phyloP scores from a whole-genome alignment of 2,888 invertebrate species.

The Eristalis arbustorum region DNA sequence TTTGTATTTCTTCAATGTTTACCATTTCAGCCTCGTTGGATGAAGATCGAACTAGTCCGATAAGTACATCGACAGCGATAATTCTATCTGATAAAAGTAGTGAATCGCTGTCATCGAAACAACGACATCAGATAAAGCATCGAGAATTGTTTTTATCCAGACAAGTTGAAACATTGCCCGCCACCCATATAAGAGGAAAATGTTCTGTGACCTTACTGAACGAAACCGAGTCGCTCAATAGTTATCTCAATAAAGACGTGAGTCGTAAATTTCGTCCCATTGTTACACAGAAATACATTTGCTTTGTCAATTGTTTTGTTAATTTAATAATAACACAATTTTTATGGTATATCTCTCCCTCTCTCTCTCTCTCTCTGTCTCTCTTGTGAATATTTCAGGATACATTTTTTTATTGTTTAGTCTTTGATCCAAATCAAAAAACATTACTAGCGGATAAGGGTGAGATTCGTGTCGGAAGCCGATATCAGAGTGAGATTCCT shows the following conservation, averaged over 20 bases:
- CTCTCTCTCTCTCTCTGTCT: too few species aligned
- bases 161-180: conserved; percentile 98
- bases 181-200: conserved; percentile 99
- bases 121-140: conserved; percentile 97
- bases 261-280: conserved; percentile 80
- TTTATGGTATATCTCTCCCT: background rate
- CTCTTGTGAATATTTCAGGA: conserved; percentile 85
- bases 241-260: conserved; percentile 98
- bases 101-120: conserved; percentile 89
- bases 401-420: conserved; percentile 99
- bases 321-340: conserved; percentile 9
- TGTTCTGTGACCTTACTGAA: conserved; percentile 99
- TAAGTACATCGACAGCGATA: conserved; percentile 74
- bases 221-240: conserved; percentile 97
- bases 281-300: conserved; percentile 30
- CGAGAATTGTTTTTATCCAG: conserved; percentile 98
- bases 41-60: conserved; percentile 83
- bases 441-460: conserved; percentile 99
- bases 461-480: conserved; percentile 94
- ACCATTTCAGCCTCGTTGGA: conserved; percentile 83
- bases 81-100: conserved; percentile 78
- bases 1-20: conserved; percentile 24
- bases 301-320: background rate
- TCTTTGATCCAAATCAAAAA: conserved; percentile 99
- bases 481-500: conserved; percentile 97